A percentile compares a stretch with the other conserved stretches of the same genome.
phyloP scores from a whole-genome alignment of 2,113 vertebrate species.

The Sander lucioperca region DNA sequence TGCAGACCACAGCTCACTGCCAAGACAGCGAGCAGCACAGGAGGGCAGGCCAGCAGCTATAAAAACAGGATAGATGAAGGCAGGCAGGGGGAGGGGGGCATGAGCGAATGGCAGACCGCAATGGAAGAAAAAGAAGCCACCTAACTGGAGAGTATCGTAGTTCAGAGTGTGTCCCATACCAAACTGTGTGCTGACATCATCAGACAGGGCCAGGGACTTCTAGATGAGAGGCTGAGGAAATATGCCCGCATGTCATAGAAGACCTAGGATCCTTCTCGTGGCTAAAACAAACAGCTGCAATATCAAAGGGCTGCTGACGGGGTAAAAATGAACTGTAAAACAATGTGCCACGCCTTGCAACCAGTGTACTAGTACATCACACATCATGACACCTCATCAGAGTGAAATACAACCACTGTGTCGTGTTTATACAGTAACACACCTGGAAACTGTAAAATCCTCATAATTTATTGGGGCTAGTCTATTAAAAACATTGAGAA shows the following conservation, averaged over 20 bases:
- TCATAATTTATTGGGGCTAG: constrained; percentile 4
- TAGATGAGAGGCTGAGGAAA: constrained; percentile 58
- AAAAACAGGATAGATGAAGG: constrained; percentile 56
- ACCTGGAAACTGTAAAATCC: constrained; percentile 48
- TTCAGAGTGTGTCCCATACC: constrained; percentile 30
- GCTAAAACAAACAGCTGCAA: constrained; percentile 78
- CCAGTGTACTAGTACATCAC: constrained; percentile 69
- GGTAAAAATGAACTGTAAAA: constrained; percentile 78
- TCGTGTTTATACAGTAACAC: constrained; percentile 34
- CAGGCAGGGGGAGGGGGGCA: constrained; percentile 23
- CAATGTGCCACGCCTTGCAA: constrained; percentile 60
- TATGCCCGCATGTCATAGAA: constrained; percentile 59
- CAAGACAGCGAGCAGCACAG: constrained; percentile 42
- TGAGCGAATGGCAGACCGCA: constrained; percentile 8
- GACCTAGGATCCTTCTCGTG: constrained; percentile 54
- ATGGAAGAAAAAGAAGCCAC: constrained; percentile 17
- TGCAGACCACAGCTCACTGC: constrained; percentile 57
- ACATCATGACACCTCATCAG: constrained; percentile 61
- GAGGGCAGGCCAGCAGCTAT: constrained; percentile 39
- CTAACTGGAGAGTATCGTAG: constrained; percentile 18
- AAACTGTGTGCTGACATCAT: constrained; percentile 70
- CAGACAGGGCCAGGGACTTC: constrained; percentile 54
- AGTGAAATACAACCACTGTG: constrained; percentile 54
- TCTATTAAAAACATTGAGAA: constrained; percentile 11
- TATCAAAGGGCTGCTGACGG: constrained; percentile 73